These are phyloP conservation scores for Campylomormyrus numenius DNA, from an alignment of 2,113 vertebrate species.

Conservation along the genomic window DNA sequence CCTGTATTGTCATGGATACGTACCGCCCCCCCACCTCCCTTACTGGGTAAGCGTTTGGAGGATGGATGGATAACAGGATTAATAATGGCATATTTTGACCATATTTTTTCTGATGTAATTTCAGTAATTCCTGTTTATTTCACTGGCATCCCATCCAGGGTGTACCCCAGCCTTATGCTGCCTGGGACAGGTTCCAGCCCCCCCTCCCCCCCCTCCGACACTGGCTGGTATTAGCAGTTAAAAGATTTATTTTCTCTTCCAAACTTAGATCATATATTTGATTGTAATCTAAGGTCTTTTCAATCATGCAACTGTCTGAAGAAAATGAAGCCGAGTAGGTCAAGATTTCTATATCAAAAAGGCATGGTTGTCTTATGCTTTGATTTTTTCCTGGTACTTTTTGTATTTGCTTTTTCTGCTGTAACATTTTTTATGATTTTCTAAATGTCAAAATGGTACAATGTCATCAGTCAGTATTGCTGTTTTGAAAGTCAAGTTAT, in stretches of 20 bases:
- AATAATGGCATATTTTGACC: background rate
- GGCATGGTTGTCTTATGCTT: background rate
- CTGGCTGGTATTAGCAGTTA: background rate
- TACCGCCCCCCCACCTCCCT: background rate
- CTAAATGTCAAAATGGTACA: background rate
- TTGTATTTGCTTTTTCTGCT: background rate
- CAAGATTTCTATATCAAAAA: background rate
- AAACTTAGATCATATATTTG: background rate
- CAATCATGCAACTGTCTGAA: background rate
- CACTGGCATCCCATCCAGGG: background rate
- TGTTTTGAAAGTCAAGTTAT: slow-evolving; percentile 4
- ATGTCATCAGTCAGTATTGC: background rate
- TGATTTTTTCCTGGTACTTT: background rate
- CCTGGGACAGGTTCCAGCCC: background rate
- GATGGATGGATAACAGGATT: background rate
- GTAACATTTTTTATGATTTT: background rate
- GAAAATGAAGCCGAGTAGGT: background rate
- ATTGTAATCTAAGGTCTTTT: background rate
- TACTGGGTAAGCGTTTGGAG: background rate
- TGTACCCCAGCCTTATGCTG: background rate
- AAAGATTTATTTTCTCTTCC: background rate
- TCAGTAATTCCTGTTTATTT: background rate
- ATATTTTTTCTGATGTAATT: background rate
- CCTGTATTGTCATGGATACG: background rate
- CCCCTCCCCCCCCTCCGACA: background rate